Base-by-base conservation (phyloP, 2,797 vertebrate genomes). In the Notolabrus celidotus region DNA sequence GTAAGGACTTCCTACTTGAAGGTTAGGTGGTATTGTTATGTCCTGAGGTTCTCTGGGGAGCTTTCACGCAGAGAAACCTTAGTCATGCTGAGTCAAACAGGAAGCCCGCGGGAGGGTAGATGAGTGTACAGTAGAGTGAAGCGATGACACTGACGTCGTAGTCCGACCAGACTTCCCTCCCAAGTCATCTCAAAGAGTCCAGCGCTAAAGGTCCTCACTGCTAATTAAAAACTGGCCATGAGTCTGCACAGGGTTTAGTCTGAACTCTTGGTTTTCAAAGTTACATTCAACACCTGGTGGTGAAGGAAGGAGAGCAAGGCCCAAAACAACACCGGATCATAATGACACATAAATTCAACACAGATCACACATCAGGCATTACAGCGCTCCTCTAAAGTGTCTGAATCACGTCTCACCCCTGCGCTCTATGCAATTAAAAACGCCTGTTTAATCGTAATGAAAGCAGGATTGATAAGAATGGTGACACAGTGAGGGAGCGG, bases 71-170 rank as follows among this genome's bases (percentile, higher is more conserved):
- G 12, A 51, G 7, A 64, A 22, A 19, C 54, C 38, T 23, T 12
- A 9, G 27, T 39, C 47, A 63, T 14, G 17, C 47, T 17, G 36
- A 52, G 47, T 36, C 59, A 61, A 39, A 39, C 34, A 49, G 17
- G 45, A 61, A 38, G 42, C 27, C 27, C 20, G n/a, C 33, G 11
- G 23, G 42, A 66, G 51, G 17, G 14, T 5, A 31, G 39, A 34
- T 8, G 17, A 20, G 41, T 41, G 23, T 39, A 39, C 39, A 29
- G 58, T 11, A 25, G 38, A 54, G 29, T 10, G 20, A 65, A 10
- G 47, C 33, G 42, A 19, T 59, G 42, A 46, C 33, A 23, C 42
- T 16, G n/a, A 52, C 11, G 14, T 15, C 16, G 20, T 11, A 17
- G 9, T 17, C 19, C 3, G 43, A 23, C 5, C 20, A 22, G 9